Evolutionary conservation across 64 coral and sea anemone genomes (phyloP), one percentile per base, ranked within the genome.

Genomic region (Catalaphyllia jardinei): DNA sequence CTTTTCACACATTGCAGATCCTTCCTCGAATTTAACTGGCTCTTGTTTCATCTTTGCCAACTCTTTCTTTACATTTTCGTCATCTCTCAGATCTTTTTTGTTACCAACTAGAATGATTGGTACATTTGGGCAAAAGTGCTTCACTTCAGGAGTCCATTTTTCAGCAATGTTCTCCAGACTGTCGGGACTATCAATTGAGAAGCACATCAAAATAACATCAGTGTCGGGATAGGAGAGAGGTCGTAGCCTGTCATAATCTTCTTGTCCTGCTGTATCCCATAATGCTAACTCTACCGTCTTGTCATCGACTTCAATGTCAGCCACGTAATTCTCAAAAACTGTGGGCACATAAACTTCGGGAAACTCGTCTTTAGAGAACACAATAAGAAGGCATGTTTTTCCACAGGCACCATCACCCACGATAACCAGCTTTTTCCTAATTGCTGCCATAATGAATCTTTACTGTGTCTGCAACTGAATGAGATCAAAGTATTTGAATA

Each of bases 1-100:
- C 81, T 94, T 94, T 67, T 95, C 96, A 52, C 93, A 61, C 83
- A 95, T 87, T 20, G 42, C 16, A 19, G 82, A 52, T 29, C 87
- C 96, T 33, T 98, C 96, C 12, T 95, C 93, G 55, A 16, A 50
- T 83, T 98, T 95, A 42, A 98, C 93, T 24, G 96, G 96, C 67
- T 98, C 93, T 71, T 98, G 96, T 65, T 98, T 98, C 96, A 98
- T 98, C 96, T 98, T 98, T n/a, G 87, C 81, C 33, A 98, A 79
- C 62, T 98, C 96, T 78, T 90, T 79, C 86, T 95, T 98, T 22
- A 93, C 94, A 69, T 92, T 92, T 54, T 98, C 96, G 75, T 98
- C 96, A 78, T 92, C 92, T 71, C 96, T 89, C 20, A 98, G 71
- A 98, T 98, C 96, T 90, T 90, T 98, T 81, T 98, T 98, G 87